Evolutionary conservation across 2,888 invertebrate genomes (phyloP), one percentile per base, ranked within the genome.

Genomic region (Neuroscelio doddi): DNA sequence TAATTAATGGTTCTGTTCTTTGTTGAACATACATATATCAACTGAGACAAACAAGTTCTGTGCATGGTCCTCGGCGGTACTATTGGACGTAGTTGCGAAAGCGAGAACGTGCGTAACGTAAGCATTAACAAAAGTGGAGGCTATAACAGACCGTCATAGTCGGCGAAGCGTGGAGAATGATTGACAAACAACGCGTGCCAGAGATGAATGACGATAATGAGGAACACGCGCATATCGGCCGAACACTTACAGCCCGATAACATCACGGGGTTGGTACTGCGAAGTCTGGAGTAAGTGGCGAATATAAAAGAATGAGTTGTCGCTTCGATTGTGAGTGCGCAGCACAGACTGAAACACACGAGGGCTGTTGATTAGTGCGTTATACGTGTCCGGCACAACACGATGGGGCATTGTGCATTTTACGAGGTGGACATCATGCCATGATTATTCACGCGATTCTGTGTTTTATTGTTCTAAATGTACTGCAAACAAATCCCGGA

Each of bases 401-500:
- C 51, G 62, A 59, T 51, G 61, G 49, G 64, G 66, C 74, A 79
- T 81, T 79, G 80, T 82, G 80, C 78, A 73, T 74, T 82, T 82
- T 83, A 80, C 80, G 81, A 75, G 70, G 63, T 64, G 75, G 71
- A 73, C 77, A 77, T 73, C 73, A 72, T 74, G 78, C 80, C 80
- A 78, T 81, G 81, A 83, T 84, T 84, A 83, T 83, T 82, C 82
- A 83, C 83, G 83, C 80, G 74, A 80, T 76, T 74, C 81, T 83
- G 83, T 80, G 80, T 83, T 84, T 84, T 84, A 84, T 83, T 79
- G 79, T 55, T 17, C 49, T 29, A 41, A 42, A 26, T 52, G 38
- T 45, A 10, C 38, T 42, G 52, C 55, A 42, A 50, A 39, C 63
- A 63, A 59, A 67, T 64, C 30, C 5, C 3, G 30, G 30, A 2